Conservation (phyloP, 2,888 invertebrate genomes). For the Toxonevra muliebris region DNA sequence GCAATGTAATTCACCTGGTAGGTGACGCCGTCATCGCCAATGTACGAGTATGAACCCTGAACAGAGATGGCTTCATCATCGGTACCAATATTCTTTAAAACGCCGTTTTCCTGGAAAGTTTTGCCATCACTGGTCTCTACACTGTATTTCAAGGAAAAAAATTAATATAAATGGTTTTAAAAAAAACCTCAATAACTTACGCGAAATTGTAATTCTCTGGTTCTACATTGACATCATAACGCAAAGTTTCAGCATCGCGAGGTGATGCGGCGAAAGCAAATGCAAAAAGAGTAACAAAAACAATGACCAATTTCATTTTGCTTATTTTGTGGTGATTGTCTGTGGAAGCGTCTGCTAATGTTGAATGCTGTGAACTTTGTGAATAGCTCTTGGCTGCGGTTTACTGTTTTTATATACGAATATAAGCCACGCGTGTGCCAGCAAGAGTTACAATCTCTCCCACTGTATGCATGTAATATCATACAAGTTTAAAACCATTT, state of each 20-base stretch:
- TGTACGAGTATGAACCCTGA: slow-evolving; percentile 45
- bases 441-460: too few species aligned
- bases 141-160: slow-evolving; percentile 29
- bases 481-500: neutral
- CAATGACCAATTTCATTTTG: slow-evolving; percentile 39
- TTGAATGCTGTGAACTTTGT: slow-evolving; percentile 1
- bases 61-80: slow-evolving; percentile 46
- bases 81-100: slow-evolving; percentile 22
- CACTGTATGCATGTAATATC: neutral
- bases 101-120: slow-evolving; percentile 35
- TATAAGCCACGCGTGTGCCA: too few species aligned
- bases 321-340: slow-evolving; percentile 17
- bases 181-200: slow-evolving; percentile 62
- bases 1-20: slow-evolving; percentile 47
- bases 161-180: neutral
- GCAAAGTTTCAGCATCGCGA: slow-evolving; percentile 25
- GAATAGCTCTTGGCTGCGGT: neutral
- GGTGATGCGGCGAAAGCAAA: slow-evolving; percentile 42
- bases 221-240: slow-evolving; percentile 33
- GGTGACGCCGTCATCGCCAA: slow-evolving; percentile 44
- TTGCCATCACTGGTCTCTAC: slow-evolving; percentile 50
- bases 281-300: slow-evolving; percentile 59
- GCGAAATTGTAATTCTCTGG: slow-evolving; percentile 68
- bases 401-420: neutral
- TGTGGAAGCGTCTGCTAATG: neutral